A percentile compares a stretch with the other conserved stretches of the same genome.
Evolutionary conservation across 2,888 invertebrate species (phyloP).

Genomic region (Cylindroiulus punctatus): DNA sequence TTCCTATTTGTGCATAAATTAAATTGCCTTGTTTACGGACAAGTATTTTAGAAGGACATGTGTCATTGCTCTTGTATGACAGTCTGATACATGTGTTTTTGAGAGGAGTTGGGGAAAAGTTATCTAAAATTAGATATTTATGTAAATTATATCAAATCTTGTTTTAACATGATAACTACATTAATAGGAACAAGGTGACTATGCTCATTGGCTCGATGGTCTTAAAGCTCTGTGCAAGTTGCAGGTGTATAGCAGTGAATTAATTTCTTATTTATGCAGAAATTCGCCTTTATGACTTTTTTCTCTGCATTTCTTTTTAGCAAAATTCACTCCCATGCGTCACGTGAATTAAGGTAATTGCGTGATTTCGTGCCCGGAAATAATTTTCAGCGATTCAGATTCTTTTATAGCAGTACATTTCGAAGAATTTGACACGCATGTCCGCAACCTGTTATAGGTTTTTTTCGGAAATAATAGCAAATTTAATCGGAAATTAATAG

Average conservation of each 20-base stretch:
- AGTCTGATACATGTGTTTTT: neutral
- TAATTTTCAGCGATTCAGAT: neutral
- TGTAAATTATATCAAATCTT: neutral
- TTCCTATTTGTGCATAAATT: neutral
- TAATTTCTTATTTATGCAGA: neutral
- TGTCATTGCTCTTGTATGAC: neutral
- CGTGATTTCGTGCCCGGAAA: neutral
- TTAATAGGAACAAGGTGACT: neutral
- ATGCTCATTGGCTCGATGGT: no score
- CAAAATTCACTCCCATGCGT: neutral
- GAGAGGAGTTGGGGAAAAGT: neutral
- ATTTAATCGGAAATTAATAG: conserved; percentile 37
- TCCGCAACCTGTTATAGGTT: neutral
- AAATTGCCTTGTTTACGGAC: neutral
- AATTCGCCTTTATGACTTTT: neutral
- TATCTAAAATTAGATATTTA: neutral
- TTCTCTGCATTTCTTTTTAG: neutral
- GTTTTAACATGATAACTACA: neutral
- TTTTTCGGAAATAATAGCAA: neutral
- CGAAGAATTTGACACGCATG: neutral
- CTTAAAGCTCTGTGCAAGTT: no score
- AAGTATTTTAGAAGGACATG: neutral
- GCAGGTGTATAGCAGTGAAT: neutral
- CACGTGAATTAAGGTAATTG: conserved; percentile 30
- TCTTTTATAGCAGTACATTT: neutral